Base-by-base conservation (phyloP, 2,888 invertebrate species). In the Epinotia nisella region DNA sequence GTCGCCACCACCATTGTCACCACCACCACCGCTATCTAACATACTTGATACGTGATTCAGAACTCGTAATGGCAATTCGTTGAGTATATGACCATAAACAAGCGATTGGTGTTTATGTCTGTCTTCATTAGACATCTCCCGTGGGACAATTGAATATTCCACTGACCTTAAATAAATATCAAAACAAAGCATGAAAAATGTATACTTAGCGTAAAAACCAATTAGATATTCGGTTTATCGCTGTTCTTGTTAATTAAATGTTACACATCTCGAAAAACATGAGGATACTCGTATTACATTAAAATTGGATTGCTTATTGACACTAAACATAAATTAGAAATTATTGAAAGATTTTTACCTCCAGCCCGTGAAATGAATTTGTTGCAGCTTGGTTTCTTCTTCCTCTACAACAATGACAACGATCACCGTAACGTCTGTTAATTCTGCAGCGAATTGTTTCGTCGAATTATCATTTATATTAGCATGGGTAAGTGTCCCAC, bases 341-440 rank as follows among this genome's bases (percentile, higher is more conserved):
- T 5, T n/a, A 65, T 11, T 39, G 9, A 55, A 55, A 9, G 9
- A 17, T 15, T 35, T 64, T 69, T 81, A 87, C 88, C 87, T 85
- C 87, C 87, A 87, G 45, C 80, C 81, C 15, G 79, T 75, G 24
- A 83, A 74, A 39, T 79, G 75, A 69, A 80, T 75, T 2, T 74
- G 29, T 3, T 71, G 58, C 7, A 59, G 11, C 1, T 71, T 35
- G 11, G 61, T 41, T 11, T 67, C 71, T 1, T 76, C 64, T 10
- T 65, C 29, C 3, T 68, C 55, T 64, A 74, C n/a, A 13, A 78
- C 70, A 2, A 87, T 64, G 60, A 80, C 78, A 1, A 85, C 59
- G 49, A 83, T 77, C 3, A 86, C 78, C 21, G 80, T 73, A 5
- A 86, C 77, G 60, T 90, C 90, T 9, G 53, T 76, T 21, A 90